Evolutionary conservation across 2,113 vertebrate species (phyloP).

Genomic region (Grammomys surdaster): DNA sequence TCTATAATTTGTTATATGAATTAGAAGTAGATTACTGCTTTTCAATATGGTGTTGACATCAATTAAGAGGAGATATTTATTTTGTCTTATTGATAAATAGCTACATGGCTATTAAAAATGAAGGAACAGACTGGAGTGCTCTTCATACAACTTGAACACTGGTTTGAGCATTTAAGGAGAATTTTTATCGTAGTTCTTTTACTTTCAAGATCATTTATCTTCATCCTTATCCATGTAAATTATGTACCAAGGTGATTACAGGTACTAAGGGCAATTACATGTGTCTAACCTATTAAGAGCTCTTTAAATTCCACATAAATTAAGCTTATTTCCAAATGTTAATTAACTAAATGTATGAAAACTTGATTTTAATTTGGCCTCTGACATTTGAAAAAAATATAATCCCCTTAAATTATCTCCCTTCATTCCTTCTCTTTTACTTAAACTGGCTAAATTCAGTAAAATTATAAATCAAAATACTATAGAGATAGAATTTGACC

Average conservation of each 20-base stretch:
- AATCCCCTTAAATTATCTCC: slow-evolving; percentile 73
- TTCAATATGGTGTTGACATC: slow-evolving; percentile 55
- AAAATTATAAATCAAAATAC: slow-evolving; percentile 36
- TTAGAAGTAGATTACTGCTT: slow-evolving; percentile 37
- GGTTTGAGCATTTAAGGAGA: slow-evolving; percentile 14
- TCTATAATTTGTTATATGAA: slow-evolving; percentile 27
- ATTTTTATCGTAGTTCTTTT: slow-evolving; percentile 11
- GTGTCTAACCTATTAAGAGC: slow-evolving; percentile 69
- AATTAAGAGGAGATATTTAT: slow-evolving; percentile 57
- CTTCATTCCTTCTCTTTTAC: slow-evolving; percentile 55
- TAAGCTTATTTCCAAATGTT: slow-evolving; percentile 65
- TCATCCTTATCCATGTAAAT: slow-evolving; percentile 68
- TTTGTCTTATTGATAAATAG: slow-evolving; percentile 66
- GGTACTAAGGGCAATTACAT: slow-evolving; percentile 75
- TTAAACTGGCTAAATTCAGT: slow-evolving; percentile 48
- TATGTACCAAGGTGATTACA: slow-evolving; percentile 72
- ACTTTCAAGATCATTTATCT: slow-evolving; percentile 65
- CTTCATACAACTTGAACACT: slow-evolving; percentile 48
- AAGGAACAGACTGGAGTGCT: not conserved
- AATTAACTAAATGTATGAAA: slow-evolving; percentile 81
- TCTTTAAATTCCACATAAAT: slow-evolving; percentile 77
- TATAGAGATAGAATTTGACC: not conserved
- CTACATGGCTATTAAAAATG: slow-evolving; percentile 40
- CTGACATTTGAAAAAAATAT: slow-evolving; percentile 72
- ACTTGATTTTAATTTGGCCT: slow-evolving; percentile 75